phyloP scores from a whole-genome alignment of 2,888 invertebrate genomes.

The Sceliomorpha sp. region DNA sequence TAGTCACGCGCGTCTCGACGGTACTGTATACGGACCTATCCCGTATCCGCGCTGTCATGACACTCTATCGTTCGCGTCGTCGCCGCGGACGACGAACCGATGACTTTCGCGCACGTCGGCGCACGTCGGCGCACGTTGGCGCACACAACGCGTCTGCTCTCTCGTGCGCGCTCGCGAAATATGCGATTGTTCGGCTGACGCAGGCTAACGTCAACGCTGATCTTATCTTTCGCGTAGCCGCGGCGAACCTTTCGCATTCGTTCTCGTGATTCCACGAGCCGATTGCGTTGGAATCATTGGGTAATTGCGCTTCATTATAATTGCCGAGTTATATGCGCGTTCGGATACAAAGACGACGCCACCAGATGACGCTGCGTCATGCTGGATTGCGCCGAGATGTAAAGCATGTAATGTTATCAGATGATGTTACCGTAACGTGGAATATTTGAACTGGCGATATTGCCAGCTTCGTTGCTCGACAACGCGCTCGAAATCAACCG shows the following conservation, averaged over 20 bases:
- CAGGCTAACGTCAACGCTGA: conserved; percentile 11
- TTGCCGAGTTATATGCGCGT: conserved; percentile 30
- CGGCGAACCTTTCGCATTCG: conserved; percentile 13
- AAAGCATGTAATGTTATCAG: no score
- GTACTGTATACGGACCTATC: conserved; percentile 19
- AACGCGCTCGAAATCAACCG: no score
- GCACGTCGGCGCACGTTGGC: conserved; percentile 11
- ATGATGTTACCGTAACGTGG: no score
- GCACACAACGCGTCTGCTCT: conserved; percentile 10
- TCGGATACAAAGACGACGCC: conserved; percentile 19
- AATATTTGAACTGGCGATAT: no score
- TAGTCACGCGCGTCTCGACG: conserved; percentile 29
- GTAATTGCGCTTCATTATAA: conserved; percentile 40
- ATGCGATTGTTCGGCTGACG: conserved; percentile 11
- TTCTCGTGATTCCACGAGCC: conserved; percentile 20
- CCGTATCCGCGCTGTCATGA: conserved; percentile 13
- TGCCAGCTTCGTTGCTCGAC: no score
- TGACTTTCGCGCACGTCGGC: conserved; percentile 24
- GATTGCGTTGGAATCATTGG: conserved; percentile 20
- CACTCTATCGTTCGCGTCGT: conserved; percentile 18
- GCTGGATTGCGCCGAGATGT: no score
- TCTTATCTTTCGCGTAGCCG: conserved; percentile 15
- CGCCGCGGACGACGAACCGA: conserved; percentile 29
- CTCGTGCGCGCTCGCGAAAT: conserved; percentile 13
- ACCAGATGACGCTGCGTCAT: neutral